A percentile compares a stretch with the other conserved stretches of the same genome.
Evolutionary conservation across 2,113 vertebrate genomes (phyloP).

Genomic region (Cynoglossus semilaevis): DNA sequence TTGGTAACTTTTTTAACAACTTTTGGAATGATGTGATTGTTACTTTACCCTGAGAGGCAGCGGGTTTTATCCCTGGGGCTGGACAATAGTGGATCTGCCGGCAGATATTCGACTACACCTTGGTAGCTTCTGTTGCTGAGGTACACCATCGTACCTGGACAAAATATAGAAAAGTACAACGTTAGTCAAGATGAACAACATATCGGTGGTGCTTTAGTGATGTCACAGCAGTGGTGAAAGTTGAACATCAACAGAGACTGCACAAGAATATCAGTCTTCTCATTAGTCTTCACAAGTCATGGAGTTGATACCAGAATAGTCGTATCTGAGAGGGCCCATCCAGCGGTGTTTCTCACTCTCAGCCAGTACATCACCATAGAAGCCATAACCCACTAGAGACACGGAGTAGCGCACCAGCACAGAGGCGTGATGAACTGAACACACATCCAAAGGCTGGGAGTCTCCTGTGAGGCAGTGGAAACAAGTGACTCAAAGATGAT

Average conservation of each 20-base stretch:
- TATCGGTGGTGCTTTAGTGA: too few relatives aligned
- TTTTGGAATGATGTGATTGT: background rate
- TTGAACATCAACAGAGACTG: background rate
- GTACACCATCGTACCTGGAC: slow-evolving; percentile 72
- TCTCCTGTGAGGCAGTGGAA: slow-evolving; percentile 72
- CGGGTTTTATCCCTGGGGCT: slow-evolving; percentile 79
- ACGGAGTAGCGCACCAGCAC: slow-evolving; percentile 75
- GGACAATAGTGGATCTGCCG: slow-evolving; percentile 71
- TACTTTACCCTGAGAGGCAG: slow-evolving; percentile 79
- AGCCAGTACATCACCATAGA: slow-evolving; percentile 81
- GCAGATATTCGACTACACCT: slow-evolving; percentile 77
- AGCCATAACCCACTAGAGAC: slow-evolving; percentile 82
- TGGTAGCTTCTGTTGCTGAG: slow-evolving; percentile 78
- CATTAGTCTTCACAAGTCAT: background rate
- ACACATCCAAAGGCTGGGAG: slow-evolving; percentile 84
- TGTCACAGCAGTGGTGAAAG: too few relatives aligned
- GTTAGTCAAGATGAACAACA: background rate
- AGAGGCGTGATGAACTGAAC: slow-evolving; percentile 74
- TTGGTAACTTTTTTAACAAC: too few relatives aligned
- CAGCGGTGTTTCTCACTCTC: slow-evolving; percentile 82
- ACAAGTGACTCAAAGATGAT: background rate
- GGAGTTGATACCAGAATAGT: slow-evolving; percentile 80
- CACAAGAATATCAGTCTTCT: background rate
- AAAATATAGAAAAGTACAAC: slow-evolving; percentile 2
- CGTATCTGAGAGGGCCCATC: slow-evolving; percentile 83